phyloP scores from a whole-genome alignment of 2,888 invertebrate genomes.

The Agrotis clavis region DNA sequence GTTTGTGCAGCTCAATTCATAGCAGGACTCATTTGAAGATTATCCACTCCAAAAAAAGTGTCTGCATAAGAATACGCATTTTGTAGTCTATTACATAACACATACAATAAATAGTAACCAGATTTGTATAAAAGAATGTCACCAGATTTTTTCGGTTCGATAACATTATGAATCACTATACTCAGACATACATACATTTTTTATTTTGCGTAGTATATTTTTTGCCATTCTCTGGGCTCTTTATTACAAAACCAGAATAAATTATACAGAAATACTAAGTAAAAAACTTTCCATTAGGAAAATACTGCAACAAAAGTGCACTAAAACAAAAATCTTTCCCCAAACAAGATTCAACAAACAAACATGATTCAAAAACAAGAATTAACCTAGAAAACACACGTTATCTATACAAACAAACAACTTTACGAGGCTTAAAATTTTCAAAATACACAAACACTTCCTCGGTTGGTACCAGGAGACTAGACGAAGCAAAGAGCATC shows the following conservation, averaged over 20 bases:
- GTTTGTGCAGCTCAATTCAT: no score
- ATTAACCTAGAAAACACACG: constrained; percentile 38
- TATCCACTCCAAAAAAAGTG: no score
- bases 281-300: background rate
- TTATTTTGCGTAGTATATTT: no score
- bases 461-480: constrained; percentile 55
- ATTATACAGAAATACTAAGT: background rate
- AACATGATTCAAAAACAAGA: constrained; percentile 18
- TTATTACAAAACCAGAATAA: no score
- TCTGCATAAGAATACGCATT: background rate
- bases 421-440: constrained; percentile 22
- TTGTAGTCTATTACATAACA: background rate
- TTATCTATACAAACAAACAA: constrained; percentile 30
- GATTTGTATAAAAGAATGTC: no score
- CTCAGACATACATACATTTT: no score
- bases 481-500: constrained; percentile 71
- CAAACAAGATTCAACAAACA: constrained; percentile 6
- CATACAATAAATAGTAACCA: no score
- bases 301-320: background rate
- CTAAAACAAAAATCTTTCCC: background rate
- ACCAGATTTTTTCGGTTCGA: no score
- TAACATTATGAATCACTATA: no score
- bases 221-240: no score
- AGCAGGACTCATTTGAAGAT: no score
- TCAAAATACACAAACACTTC: constrained; percentile 44